phyloP scores from a whole-genome alignment of 2,113 vertebrate genomes.

The Noctilio leporinus region DNA sequence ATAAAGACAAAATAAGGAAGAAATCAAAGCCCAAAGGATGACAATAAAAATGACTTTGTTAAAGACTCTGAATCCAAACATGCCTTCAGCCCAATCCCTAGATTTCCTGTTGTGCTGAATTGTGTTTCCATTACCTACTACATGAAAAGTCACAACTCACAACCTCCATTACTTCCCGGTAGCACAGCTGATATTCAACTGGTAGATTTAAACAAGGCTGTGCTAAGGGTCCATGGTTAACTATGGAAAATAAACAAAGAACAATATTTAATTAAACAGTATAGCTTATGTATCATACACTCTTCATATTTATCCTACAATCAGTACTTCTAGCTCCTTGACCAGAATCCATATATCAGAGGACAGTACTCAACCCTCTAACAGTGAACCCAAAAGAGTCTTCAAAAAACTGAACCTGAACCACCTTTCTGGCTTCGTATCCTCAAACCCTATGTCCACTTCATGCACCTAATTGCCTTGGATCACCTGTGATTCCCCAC shows the following conservation, averaged over 20 bases:
- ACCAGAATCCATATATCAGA: not conserved
- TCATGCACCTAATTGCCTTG: no score
- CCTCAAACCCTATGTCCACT: not conserved
- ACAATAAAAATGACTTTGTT: not conserved
- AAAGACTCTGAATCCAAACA: not conserved
- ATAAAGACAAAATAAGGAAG: not conserved
- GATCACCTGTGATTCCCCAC: not conserved
- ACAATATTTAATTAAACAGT: not conserved
- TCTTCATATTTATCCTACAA: not conserved
- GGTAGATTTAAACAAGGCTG: not conserved
- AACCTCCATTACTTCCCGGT: not conserved
- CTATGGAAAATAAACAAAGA: not conserved
- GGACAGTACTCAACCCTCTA: not conserved
- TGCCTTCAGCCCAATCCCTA: not conserved
- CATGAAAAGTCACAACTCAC: not conserved
- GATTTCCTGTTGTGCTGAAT: not conserved
- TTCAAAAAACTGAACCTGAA: not conserved
- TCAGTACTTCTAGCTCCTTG: not conserved
- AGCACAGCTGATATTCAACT: not conserved
- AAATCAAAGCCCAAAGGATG: not conserved
- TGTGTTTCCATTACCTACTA: not conserved
- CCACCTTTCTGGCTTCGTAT: not conserved
- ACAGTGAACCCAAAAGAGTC: not conserved
- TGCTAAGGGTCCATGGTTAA: not conserved
- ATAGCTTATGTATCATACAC: not conserved